phyloP scores from a whole-genome alignment of 2,888 invertebrate genomes.

The Dryadula phaetusa region DNA sequence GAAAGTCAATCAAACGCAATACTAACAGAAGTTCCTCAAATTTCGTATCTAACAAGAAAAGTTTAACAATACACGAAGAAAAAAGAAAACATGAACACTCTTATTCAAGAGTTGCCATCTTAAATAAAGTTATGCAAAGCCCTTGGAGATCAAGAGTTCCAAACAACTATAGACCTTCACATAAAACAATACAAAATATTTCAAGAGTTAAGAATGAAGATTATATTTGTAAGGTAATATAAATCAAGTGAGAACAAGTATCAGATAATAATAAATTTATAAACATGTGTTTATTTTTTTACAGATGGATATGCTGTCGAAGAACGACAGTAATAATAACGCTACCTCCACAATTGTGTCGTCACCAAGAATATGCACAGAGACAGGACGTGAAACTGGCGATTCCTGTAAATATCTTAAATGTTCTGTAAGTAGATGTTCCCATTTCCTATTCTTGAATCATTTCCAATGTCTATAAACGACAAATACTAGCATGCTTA shows the following conservation, averaged over 20 bases:
- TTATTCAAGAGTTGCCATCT: constrained; percentile 59
- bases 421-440: background rate
- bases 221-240: constrained; percentile 3
- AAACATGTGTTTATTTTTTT: background rate
- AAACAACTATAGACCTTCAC: constrained; percentile 63
- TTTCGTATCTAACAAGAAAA: background rate
- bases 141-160: constrained; percentile 83
- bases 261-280: background rate
- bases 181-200: constrained; percentile 54
- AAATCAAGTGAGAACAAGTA: background rate
- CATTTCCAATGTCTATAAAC: background rate
- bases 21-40: background rate
- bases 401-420: background rate
- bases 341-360: background rate
- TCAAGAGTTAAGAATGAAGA: background rate
- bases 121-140: constrained; percentile 82
- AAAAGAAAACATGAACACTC: background rate
- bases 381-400: background rate
- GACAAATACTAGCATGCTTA: background rate
- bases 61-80: background rate
- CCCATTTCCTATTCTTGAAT: background rate
- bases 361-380: background rate
- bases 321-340: background rate
- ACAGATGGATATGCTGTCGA: background rate
- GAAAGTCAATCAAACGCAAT: background rate